Base-by-base conservation (phyloP, 2,888 invertebrate species). In the Drosophila rellima region DNA sequence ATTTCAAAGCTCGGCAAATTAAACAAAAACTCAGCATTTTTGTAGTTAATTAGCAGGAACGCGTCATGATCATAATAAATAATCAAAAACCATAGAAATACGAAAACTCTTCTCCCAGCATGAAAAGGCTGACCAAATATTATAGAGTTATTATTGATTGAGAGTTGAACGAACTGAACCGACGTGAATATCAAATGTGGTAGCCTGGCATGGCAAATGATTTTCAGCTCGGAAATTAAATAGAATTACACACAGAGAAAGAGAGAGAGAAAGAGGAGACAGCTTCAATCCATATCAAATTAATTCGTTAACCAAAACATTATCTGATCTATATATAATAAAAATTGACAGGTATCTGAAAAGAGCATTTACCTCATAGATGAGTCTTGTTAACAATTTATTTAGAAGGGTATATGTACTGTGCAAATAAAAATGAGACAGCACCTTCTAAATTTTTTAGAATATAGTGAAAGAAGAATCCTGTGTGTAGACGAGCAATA, bases 91-190 rank as follows among this genome's bases (percentile, higher is more conserved):
- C 26, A 54, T 63, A 56, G 42, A 59, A 55, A 80, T 44, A 50
- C 39, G 37, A 81, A 72, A 69, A 51, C 51, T 56, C 29, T 60
- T 33, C 17, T 31, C 73, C 63, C 59, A 55, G 72, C 78, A 64
- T 56, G 68, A 68, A 64, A 65, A 61, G 52, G 37, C 61, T 20
- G 31, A 29, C 18, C 50, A 54, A 45, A 18, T 51, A 23, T 40
- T 33, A 45, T 48, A 63, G 59, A 64, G 60, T 44, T 55, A 71
- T 82, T 78, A 86, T 88, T 83, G 89, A 84, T 86, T 71, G 72
- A 74, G 72, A 83, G 83, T 86, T 84, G 89, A 84, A 84, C 69
- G 83, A 84, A 88, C 83, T 69, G 54, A 33, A 15, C 35, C n/a
- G 68, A 39, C 31, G 42, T 47, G 56, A 40, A 55, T 68, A 64